phyloP scores from a whole-genome alignment of 37 sponge, comb jelly and placozoan genomes.

The Petrosia ficiformis region DNA sequence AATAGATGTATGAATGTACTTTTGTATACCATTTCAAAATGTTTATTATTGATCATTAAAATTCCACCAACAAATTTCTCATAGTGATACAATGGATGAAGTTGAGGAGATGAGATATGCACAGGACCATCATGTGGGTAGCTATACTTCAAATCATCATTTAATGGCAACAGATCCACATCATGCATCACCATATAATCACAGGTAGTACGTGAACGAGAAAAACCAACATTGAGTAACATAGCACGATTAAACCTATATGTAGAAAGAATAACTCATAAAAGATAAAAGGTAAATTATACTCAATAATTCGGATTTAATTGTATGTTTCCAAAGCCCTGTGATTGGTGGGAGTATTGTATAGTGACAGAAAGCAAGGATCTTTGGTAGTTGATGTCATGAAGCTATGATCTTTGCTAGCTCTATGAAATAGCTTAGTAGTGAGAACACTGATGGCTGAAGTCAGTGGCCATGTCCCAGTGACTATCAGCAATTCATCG shows the following conservation, averaged over 20 bases:
- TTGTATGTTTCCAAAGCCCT: no score
- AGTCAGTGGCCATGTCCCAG: no score
- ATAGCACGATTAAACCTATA: constrained; percentile 84
- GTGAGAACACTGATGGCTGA: no score
- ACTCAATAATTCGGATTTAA: no score
- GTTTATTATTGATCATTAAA: constrained; percentile 59
- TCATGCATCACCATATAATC: constrained; percentile 94
- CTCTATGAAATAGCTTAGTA: no score
- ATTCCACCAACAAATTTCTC: constrained; percentile 88
- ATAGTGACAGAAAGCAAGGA: no score
- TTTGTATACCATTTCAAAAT: constrained; percentile 65
- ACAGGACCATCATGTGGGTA: constrained; percentile 77
- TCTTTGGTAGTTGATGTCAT: no score
- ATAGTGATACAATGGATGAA: constrained; percentile 94
- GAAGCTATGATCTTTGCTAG: no score
- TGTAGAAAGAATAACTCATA: background rate
- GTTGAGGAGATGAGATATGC: constrained; percentile 83
- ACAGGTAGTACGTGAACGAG: constrained; percentile 50
- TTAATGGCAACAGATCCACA: constrained; percentile 88
- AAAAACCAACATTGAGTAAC: constrained; percentile 82
- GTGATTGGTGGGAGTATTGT: no score
- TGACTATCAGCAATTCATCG: no score
- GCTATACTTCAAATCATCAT: constrained; percentile 68
- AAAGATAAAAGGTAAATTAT: background rate
- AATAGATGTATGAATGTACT: no score